Evolutionary conservation across 2,888 invertebrate species (phyloP).

Genomic region (Synanthedon andrenaeformis): DNA sequence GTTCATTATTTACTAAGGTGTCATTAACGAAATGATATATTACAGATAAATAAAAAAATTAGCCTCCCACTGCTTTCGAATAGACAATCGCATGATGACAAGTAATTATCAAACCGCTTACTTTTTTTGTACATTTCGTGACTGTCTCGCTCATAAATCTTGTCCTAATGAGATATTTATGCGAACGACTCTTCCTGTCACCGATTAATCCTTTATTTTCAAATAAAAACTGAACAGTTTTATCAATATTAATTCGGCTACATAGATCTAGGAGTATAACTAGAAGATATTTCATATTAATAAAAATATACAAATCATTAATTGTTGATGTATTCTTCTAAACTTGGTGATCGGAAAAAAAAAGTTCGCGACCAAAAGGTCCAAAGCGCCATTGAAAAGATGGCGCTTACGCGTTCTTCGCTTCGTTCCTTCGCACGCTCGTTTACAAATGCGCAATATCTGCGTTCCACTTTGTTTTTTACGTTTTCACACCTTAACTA

Average conservation of each 20-base stretch:
- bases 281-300: neutral
- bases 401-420: too few relatives aligned
- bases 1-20: constrained; percentile 34
- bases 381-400: too few relatives aligned
- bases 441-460: too few relatives aligned
- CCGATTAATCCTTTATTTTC: constrained; percentile 58
- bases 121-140: constrained; percentile 59
- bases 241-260: constrained; percentile 29
- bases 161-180: constrained; percentile 67
- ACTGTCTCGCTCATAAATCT: constrained; percentile 64
- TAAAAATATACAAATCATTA: too few relatives aligned
- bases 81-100: constrained; percentile 68
- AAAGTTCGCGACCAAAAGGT: too few relatives aligned
- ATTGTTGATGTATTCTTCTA: neutral
- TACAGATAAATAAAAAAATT: constrained; percentile 48
- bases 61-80: constrained; percentile 50
- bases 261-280: neutral
- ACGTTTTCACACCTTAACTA: too few relatives aligned
- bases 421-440: too few relatives aligned
- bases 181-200: constrained; percentile 52
- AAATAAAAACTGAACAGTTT: constrained; percentile 35
- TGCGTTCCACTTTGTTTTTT: too few relatives aligned
- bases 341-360: neutral
- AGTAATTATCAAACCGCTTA: constrained; percentile 64
- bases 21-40: constrained; percentile 67